phyloP scores from a whole-genome alignment of 2,797 vertebrate genomes.

The Nothura maculosa region DNA sequence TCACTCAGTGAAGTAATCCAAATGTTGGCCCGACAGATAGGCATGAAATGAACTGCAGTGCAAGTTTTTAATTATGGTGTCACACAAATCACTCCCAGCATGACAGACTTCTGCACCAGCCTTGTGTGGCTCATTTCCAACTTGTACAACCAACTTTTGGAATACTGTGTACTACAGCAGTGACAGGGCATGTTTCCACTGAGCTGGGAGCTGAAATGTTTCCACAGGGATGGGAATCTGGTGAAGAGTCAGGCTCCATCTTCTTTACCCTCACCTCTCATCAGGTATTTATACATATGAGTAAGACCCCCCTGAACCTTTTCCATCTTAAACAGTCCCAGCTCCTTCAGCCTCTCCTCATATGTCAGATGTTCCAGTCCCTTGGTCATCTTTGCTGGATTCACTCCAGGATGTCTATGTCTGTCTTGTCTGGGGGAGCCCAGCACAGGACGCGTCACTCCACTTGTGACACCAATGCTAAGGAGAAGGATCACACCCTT shows the following conservation, averaged over 20 bases:
- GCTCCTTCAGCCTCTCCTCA: neutral
- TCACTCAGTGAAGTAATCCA: neutral
- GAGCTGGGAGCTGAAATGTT: neutral
- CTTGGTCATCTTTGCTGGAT: neutral
- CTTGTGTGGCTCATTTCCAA: neutral
- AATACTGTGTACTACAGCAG: neutral
- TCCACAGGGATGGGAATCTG: neutral
- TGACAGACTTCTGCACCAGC: neutral
- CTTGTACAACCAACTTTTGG: neutral
- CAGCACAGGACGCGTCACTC: neutral
- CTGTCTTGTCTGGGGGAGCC: neutral
- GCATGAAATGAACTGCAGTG: neutral
- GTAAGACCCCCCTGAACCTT: neutral
- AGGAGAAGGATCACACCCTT: neutral
- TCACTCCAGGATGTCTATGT: neutral
- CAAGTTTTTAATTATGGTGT: neutral
- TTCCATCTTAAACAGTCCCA: neutral
- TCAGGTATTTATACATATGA: neutral
- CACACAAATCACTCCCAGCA: neutral
- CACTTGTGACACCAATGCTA: neutral
- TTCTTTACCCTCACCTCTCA: neutral
- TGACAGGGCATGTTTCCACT: neutral
- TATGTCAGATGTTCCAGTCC: neutral
- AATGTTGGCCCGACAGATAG: neutral
- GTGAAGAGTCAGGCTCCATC: neutral